phyloP scores from a whole-genome alignment of 1,140 invertebrate species.

The Polypedilum vanderplanki region DNA sequence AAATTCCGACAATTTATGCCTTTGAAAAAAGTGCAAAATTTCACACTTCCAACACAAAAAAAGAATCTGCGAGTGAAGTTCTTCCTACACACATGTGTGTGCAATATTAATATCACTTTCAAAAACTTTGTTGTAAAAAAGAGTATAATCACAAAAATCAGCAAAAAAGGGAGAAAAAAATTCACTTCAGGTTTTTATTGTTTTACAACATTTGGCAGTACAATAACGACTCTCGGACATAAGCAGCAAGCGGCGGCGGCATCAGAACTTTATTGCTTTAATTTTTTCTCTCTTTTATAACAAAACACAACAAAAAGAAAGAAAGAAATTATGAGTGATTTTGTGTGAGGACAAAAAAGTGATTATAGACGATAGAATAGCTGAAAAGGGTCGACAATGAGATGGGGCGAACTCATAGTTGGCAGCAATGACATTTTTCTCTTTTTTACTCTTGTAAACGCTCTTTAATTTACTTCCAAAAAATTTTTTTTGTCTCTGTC shows the following conservation, averaged over 20 bases:
- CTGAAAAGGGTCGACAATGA: background rate
- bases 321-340: background rate
- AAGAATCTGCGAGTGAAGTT: too few relatives aligned
- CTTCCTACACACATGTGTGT: too few relatives aligned
- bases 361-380: background rate
- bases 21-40: too few relatives aligned
- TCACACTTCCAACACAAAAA: too few relatives aligned
- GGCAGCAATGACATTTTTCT: background rate
- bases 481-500: background rate
- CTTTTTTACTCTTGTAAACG: background rate
- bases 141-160: too few relatives aligned
- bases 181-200: conserved; percentile 18
- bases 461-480: background rate
- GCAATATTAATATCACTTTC: too few relatives aligned
- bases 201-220: background rate
- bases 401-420: background rate
- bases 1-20: too few relatives aligned
- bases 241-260: background rate
- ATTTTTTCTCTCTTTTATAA: background rate
- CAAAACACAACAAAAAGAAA: background rate
- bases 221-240: conserved; percentile 1
- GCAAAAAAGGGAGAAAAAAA: background rate
- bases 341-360: background rate
- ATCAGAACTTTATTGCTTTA: background rate
- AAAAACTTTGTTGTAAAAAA: background rate